These are phyloP conservation scores for Coleophora flavipennella DNA, from an alignment of 2,888 invertebrate genomes.

Conservation along the genomic window DNA sequence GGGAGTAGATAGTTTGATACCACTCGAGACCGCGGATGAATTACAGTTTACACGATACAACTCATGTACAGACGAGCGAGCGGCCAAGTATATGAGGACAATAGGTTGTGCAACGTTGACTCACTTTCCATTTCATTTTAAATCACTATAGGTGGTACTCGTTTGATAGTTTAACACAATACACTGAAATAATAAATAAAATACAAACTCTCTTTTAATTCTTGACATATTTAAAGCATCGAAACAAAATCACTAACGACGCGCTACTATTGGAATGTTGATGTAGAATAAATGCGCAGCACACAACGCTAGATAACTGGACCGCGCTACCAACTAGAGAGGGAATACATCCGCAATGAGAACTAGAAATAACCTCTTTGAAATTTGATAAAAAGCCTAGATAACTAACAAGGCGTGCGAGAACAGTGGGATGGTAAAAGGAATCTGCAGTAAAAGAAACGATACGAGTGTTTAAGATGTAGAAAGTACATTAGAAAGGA, in stretches of 20 bases:
- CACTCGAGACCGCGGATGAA: constrained; percentile 33
- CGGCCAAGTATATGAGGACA: constrained; percentile 34
- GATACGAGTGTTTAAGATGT: constrained; percentile 43
- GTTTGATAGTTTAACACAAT: no score
- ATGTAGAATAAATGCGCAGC: constrained; percentile 53
- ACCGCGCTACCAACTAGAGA: constrained; percentile 28
- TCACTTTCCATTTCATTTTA: constrained; percentile 48
- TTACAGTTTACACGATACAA: constrained; percentile 34
- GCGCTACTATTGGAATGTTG: constrained; percentile 55
- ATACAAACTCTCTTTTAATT: constrained; percentile 9
- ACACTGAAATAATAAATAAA: no score
- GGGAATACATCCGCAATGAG: constrained; percentile 33
- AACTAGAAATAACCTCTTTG: constrained; percentile 23
- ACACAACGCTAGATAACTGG: constrained; percentile 37
- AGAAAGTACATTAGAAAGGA: constrained; percentile 72
- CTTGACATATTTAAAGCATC: constrained; percentile 36
- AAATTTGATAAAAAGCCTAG: constrained; percentile 28
- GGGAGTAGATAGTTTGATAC: constrained; percentile 22
- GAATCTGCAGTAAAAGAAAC: constrained; percentile 31
- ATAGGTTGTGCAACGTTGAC: constrained; percentile 47
- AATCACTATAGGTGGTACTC: constrained; percentile 21
- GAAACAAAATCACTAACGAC: constrained; percentile 51
- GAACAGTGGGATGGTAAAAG: constrained; percentile 41
- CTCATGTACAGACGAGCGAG: constrained; percentile 16
- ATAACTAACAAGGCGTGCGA: constrained; percentile 27